These are phyloP conservation scores for Andrena trimmerana DNA, from an alignment of 2,888 invertebrate species.

Conservation along the genomic window DNA sequence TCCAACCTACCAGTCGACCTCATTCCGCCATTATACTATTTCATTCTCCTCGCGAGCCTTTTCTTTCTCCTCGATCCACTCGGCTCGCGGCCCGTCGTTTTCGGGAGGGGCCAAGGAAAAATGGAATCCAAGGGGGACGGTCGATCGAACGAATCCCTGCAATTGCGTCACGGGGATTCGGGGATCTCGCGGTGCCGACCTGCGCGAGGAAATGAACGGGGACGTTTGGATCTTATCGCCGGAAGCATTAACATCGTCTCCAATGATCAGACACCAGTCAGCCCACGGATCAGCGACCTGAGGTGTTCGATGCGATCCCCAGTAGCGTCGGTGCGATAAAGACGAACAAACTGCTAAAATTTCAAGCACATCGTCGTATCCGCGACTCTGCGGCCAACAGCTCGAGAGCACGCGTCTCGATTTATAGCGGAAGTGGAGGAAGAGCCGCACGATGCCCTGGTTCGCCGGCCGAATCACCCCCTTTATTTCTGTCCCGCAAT, in stretches of 20 bases:
- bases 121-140: slow-evolving; percentile 26
- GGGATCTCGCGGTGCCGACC: not conserved
- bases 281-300: not conserved
- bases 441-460: not conserved
- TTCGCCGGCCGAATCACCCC: not conserved
- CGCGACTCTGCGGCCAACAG: not conserved
- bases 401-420: slow-evolving; percentile 10
- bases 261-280: not conserved
- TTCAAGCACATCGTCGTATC: not conserved
- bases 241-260: not conserved
- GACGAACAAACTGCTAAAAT: not conserved
- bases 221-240: not conserved
- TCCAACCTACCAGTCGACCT: slow-evolving; percentile 82
- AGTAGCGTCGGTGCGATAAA: not conserved
- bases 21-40: slow-evolving; percentile 81
- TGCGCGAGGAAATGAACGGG: not conserved
- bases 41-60: slow-evolving; percentile 71
- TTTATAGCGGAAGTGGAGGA: slow-evolving; percentile 21
- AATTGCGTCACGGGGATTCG: not conserved
- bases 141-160: not conserved
- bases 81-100: not conserved
- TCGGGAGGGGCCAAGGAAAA: not conserved
- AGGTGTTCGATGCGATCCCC: not conserved
- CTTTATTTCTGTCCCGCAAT: slow-evolving; percentile 37
- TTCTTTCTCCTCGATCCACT: slow-evolving; percentile 15